Evolutionary conservation across 2,113 vertebrate species (phyloP).

Genomic region (Salvelinus alpinus): DNA sequence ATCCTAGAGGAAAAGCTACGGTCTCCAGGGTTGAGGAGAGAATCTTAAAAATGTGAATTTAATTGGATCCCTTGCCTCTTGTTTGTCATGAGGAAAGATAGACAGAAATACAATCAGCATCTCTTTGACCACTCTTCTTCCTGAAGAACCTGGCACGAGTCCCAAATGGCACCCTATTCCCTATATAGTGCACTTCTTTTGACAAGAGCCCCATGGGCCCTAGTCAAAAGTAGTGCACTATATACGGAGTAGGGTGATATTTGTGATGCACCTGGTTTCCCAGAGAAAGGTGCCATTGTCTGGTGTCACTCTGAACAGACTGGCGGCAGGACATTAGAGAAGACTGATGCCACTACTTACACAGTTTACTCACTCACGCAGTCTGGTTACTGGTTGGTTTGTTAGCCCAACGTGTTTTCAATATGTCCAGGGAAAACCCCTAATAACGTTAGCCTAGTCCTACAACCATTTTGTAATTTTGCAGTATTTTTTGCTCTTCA

Average conservation of each 20-base stretch:
- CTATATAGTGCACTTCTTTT: too few relatives aligned
- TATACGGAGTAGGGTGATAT: too few relatives aligned
- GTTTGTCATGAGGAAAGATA: constrained; percentile 52
- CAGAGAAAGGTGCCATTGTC: constrained; percentile 34
- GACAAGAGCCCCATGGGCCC: too few relatives aligned
- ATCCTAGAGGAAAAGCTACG: background rate
- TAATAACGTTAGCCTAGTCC: background rate
- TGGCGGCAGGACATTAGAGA: constrained; percentile 43
- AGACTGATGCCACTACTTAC: constrained; percentile 49
- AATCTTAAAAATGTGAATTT: constrained; percentile 59
- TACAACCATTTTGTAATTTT: background rate
- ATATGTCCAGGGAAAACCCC: background rate
- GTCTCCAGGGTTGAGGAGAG: constrained; percentile 26
- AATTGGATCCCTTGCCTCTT: constrained; percentile 71
- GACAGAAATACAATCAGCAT: constrained; percentile 42
- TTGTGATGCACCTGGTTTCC: too few relatives aligned
- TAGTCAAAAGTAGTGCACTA: too few relatives aligned
- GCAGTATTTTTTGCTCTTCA: background rate
- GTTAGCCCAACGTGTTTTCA: background rate
- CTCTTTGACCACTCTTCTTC: constrained; percentile 34
- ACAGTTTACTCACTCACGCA: background rate
- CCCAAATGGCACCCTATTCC: too few relatives aligned
- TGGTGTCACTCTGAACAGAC: constrained; percentile 35
- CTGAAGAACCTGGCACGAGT: background rate
- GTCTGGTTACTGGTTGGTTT: background rate